A percentile compares a stretch with the other conserved stretches of the same genome.
Conservation (phyloP, 2,113 vertebrate genomes). For the Mormoops blainvillei region DNA sequence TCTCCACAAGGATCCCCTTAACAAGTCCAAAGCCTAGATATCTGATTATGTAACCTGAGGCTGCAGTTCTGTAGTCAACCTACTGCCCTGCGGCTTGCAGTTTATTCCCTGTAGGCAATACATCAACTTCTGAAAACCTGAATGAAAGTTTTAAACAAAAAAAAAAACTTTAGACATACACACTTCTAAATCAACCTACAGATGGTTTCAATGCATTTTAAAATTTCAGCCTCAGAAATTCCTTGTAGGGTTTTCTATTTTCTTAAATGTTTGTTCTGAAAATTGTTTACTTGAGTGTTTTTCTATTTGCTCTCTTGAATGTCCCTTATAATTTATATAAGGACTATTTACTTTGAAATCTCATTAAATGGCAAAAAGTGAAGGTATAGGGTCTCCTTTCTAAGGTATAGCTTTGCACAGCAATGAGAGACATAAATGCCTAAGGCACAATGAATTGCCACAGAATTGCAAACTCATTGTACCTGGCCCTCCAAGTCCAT, state of each 20-base stretch:
- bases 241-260: background rate
- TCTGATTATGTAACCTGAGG: background rate
- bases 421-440: background rate
- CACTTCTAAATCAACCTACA: constrained; percentile 24
- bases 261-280: constrained; percentile 35
- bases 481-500: background rate
- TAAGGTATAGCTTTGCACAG: background rate
- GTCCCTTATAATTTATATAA: constrained; percentile 22
- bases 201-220: constrained; percentile 39
- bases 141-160: constrained; percentile 22
- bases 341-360: background rate
- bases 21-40: background rate
- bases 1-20: constrained; percentile 1
- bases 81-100: background rate
- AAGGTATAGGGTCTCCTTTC: background rate
- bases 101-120: background rate
- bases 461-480: background rate
- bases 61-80: background rate
- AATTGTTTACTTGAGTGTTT: constrained; percentile 1
- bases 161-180: background rate
- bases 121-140: constrained; percentile 43
- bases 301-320: constrained; percentile 34
- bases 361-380: background rate
- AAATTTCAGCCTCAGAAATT: constrained; percentile 36
- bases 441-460: background rate